Evolutionary conservation across 1,140 invertebrate genomes (phyloP).

Genomic region (Branchinecta lindahli): DNA sequence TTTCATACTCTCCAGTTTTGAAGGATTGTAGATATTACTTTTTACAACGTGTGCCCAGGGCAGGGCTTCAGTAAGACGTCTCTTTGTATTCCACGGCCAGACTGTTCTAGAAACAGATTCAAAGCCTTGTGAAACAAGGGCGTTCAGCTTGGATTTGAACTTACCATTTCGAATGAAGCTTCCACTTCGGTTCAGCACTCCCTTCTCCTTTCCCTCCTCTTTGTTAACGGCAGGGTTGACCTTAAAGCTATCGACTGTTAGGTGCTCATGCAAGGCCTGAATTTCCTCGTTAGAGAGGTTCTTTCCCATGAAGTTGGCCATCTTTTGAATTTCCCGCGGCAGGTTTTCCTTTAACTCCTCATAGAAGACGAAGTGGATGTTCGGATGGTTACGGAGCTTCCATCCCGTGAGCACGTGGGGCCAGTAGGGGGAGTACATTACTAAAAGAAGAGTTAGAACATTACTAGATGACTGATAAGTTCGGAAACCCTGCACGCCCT

Average conservation of each 20-base stretch:
- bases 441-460: not conserved
- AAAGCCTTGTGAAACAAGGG: not conserved
- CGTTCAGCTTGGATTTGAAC: not conserved
- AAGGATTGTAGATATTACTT: not conserved
- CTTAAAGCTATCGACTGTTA: constrained; percentile 57
- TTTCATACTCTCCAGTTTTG: not conserved
- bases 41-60: not conserved
- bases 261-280: constrained; percentile 46
- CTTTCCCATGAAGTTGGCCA: constrained; percentile 56
- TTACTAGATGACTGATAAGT: no score
- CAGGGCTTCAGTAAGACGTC: not conserved
- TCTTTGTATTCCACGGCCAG: no score
- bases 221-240: constrained; percentile 55
- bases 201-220: constrained; percentile 25
- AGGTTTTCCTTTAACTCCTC: constrained; percentile 37
- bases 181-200: constrained; percentile 10
- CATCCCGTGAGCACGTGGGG: constrained; percentile 17
- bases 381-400: constrained; percentile 20
- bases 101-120: not conserved
- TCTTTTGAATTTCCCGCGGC: constrained; percentile 41
- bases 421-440: constrained; percentile 19
- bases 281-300: constrained; percentile 45
- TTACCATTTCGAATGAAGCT: constrained; percentile 19
- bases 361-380: constrained; percentile 21
- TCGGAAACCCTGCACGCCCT: no score